A percentile compares a stretch with the other conserved stretches of the same genome.
Evolutionary conservation across 2,113 vertebrate species (phyloP).

Genomic region (Gallinago paraguaiae): DNA sequence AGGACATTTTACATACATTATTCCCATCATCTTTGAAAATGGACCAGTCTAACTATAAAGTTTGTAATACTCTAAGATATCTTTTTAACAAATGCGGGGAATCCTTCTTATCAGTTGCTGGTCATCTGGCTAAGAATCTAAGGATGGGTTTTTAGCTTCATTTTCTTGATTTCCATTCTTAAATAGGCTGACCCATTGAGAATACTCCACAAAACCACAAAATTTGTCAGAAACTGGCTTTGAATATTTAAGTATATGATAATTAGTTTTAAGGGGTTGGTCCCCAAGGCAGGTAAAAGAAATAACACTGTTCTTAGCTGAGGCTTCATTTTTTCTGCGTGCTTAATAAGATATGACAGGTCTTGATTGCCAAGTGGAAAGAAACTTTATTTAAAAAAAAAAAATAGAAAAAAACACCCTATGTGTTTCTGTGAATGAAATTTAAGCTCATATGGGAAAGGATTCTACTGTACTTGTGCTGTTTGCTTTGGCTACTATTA

Average conservation of each 20-base stretch:
- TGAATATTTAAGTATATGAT: background rate
- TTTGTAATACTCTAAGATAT: background rate
- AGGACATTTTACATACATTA: background rate
- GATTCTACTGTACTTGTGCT: background rate
- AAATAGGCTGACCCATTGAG: background rate
- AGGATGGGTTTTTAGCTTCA: rapidly evolving
- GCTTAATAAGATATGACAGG: background rate
- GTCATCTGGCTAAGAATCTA: background rate
- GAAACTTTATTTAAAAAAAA: background rate
- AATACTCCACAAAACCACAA: background rate
- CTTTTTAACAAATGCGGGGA: background rate
- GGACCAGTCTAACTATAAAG: background rate
- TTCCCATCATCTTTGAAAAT: background rate
- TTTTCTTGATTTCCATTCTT: background rate
- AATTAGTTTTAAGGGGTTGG: background rate
- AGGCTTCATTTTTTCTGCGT: background rate
- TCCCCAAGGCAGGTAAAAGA: background rate
- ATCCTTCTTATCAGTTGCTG: background rate
- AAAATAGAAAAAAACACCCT: background rate
- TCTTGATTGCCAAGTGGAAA: background rate
- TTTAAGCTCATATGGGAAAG: conserved; percentile 35
- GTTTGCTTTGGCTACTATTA: conserved; percentile 31
- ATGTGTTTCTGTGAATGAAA: conserved; percentile 2
- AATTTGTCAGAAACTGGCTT: background rate
- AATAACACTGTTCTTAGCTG: background rate